Evolutionary conservation across 2,113 vertebrate genomes (phyloP), one percentile per base, ranked within the genome.

Genomic region (Petrocephalus zakoni): DNA sequence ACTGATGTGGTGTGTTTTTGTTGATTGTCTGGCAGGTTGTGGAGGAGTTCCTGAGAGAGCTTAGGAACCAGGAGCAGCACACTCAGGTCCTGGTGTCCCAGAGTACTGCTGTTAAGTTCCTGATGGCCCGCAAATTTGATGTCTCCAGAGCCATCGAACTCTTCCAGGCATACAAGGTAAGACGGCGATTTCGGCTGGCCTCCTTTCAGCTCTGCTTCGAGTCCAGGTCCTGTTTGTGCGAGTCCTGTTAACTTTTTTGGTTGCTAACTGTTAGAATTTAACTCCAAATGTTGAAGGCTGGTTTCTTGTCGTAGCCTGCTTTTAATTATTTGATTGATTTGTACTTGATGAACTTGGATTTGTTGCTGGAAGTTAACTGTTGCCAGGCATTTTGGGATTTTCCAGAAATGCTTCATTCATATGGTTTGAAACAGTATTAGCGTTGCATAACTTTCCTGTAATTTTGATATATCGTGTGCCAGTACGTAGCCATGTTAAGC

Each of bases 81-180:
- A 95, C 94, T 56, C 94, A 95, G 88, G 94, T 93, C 88, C 94
- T 96, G 2, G 94, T 97, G 90, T 96, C 95, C 89, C 94, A 96
- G 64, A 94, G 95, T 68, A 96, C 96, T 85, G 96, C 96, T 86
- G 92, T 97, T 87, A 97, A 96, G 90, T 97, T 97, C 93, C 96
- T 97, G 90, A 96, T 96, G 95, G 96, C 96, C 91, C 94, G 96
- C 89, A 97, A 97, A 92, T 97, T 97, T 93, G 95, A 97, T 42
- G 95, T 97, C 88, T 92, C 91, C 88, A 94, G 96, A 94, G 95
- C 96, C 92, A 95, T 96, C 82, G 93, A 96, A 90, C 95, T 97
- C 87, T 96, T 97, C 91, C 95, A 97, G 92, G 96, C 95, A 34
- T 97, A 96, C 91, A 97, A 96, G 95, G 96, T 96, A 94, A 88